Conservation (phyloP, 2,797 vertebrate species). For the Pseudopleuronectes americanus region DNA sequence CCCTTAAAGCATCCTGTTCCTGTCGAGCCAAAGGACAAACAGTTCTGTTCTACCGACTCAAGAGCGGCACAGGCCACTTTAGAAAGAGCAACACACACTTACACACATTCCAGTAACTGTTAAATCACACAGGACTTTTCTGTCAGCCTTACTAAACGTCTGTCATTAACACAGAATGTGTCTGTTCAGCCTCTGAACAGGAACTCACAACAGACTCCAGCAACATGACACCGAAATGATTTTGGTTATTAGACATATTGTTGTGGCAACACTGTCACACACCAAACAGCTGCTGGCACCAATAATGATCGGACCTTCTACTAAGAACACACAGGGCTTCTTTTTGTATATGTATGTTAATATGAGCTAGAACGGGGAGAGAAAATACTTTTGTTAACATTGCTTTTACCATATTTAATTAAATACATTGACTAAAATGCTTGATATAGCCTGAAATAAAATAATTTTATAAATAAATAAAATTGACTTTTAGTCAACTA, state of each 20-base stretch:
- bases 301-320: not conserved
- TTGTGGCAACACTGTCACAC: not conserved
- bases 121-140: constrained; percentile 33
- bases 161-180: constrained; percentile 23
- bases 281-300: not conserved
- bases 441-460: no score
- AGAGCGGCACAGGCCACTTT: constrained; percentile 20
- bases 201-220: constrained; percentile 13
- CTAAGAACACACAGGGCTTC: not conserved
- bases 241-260: not conserved
- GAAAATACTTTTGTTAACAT: no score
- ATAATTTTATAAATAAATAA: no score
- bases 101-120: constrained; percentile 32
- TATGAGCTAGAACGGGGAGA: not conserved
- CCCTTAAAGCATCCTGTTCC: constrained; percentile 2
- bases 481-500: no score
- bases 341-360: not conserved
- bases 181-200: constrained; percentile 15
- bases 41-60: constrained; percentile 26
- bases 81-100: constrained; percentile 17
- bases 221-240: constrained; percentile 14
- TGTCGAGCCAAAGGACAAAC: constrained; percentile 23
- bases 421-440: no score
- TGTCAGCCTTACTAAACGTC: constrained; percentile 16
- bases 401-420: no score